Evolutionary conservation across 1,140 invertebrate species (phyloP), one percentile per base, ranked within the genome.

Genomic region (Drosophila willistoni): DNA sequence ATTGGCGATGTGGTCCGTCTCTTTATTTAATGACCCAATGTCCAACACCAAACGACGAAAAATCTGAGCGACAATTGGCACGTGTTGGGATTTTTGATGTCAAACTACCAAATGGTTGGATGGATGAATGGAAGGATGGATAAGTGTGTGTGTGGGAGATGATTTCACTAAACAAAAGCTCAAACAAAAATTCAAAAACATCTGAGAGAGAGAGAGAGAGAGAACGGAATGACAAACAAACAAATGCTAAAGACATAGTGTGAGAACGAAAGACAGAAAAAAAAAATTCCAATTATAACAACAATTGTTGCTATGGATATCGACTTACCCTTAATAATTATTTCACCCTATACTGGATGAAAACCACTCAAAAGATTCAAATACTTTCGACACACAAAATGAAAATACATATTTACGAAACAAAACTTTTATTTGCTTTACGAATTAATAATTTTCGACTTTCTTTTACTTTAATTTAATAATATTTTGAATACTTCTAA

Each of bases 11-110:
- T 71, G 14, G 68, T 55, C 44, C 56, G 33, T 73, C 62, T 64
- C 71, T 36, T 74, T 74, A 74, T 66, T 74, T 74, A 74, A 74
- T 75, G 71, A 75, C 64, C 64, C 64, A 65, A 75, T 68, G 71
- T 62, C 69, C 69, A 64, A 67, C 68, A 64, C 72, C 65, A 55
- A 60, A 59, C 29, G 29, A 39, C 55, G 56, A 54, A 64, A 59
- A 70, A 64, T 56, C 54, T 47, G 71, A 74, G 71, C 71, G 62
- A 74, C 72, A 73, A 74, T 62, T 76, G 73, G 68, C 71, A 75
- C 72, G 73, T 75, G 73, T 75, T 75, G 71, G 71, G 64, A 75
- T 76, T 75, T 75, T 59, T 59, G 56, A 59, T 59, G 44, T 51
- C 44, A 19, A 51, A 47, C 44, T 47, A 47, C 6, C 44, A 29